Conservation (phyloP, 2,113 vertebrate species). For the Alethe diademata region DNA sequence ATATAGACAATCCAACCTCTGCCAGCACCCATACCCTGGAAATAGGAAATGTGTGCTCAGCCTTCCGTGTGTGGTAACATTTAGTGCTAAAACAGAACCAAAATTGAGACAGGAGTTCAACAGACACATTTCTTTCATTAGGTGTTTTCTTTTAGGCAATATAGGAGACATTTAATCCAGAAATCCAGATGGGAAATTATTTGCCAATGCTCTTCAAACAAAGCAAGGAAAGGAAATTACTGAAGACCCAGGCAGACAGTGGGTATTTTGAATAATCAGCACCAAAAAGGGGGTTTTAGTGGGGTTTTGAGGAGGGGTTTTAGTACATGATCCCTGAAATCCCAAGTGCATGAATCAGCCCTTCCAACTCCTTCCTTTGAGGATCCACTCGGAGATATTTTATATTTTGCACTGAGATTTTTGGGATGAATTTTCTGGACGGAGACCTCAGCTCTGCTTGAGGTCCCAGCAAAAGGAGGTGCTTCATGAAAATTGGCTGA, state of each 20-base stretch:
- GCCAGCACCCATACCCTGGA: background rate
- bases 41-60: background rate
- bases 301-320: background rate
- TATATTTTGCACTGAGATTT: background rate
- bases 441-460: background rate
- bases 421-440: background rate
- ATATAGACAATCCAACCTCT: background rate
- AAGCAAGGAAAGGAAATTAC: slow-evolving; percentile 22
- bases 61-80: background rate
- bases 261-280: background rate
- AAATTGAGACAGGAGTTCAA: background rate
- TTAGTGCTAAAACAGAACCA: slow-evolving; percentile 1
- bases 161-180: background rate
- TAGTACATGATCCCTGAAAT: background rate
- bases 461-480: background rate
- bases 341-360: background rate
- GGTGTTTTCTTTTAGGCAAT: slow-evolving; percentile 19
- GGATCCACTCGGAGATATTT: background rate
- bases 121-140: slow-evolving; percentile 38
- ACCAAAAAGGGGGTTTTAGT: background rate
- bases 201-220: slow-evolving; percentile 26
- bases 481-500: background rate
- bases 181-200: slow-evolving; percentile 46
- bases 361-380: background rate
- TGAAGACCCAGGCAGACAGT: background rate